Conservation (phyloP, 2,888 invertebrate genomes). For the Spatulosminthurus flaviceps region DNA sequence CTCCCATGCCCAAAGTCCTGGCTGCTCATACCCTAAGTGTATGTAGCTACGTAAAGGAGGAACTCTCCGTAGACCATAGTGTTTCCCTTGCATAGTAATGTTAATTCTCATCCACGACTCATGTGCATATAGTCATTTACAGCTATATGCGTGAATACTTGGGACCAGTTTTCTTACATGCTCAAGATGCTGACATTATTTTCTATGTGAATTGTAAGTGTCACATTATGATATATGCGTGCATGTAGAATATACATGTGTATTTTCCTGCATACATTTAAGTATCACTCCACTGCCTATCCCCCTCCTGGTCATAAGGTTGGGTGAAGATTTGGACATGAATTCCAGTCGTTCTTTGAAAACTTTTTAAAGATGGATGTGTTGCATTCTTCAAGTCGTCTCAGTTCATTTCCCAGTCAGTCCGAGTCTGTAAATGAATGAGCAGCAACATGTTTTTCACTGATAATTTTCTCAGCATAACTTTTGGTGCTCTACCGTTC, state of each 20-base stretch:
- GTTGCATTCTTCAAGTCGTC: constrained; percentile 39
- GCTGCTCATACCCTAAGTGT: constrained; percentile 6
- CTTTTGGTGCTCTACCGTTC: constrained; percentile 27
- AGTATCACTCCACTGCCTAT: neutral
- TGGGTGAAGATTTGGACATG: constrained; percentile 24
- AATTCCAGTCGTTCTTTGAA: constrained; percentile 33
- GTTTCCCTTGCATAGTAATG: neutral
- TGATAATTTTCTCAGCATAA: constrained; percentile 22
- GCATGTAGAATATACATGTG: too few relatives aligned
- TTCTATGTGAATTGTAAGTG: constrained; percentile 2
- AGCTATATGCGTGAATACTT: too few relatives aligned
- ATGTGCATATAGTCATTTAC: too few relatives aligned
- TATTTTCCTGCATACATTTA: neutral
- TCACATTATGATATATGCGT: neutral
- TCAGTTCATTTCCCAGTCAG: constrained; percentile 21
- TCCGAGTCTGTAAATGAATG: constrained; percentile 35
- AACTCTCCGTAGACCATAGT: too few relatives aligned
- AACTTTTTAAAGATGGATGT: constrained; percentile 40
- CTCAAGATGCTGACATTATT: constrained; percentile 18
- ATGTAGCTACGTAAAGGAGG: neutral
- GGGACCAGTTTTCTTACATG: too few relatives aligned
- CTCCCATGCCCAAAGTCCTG: constrained; percentile 9
- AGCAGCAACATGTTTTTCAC: constrained; percentile 33
- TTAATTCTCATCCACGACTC: too few relatives aligned
- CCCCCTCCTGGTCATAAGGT: neutral